Evolutionary conservation across 2,113 vertebrate genomes (phyloP).

Genomic region (Heterochromis multidens): DNA sequence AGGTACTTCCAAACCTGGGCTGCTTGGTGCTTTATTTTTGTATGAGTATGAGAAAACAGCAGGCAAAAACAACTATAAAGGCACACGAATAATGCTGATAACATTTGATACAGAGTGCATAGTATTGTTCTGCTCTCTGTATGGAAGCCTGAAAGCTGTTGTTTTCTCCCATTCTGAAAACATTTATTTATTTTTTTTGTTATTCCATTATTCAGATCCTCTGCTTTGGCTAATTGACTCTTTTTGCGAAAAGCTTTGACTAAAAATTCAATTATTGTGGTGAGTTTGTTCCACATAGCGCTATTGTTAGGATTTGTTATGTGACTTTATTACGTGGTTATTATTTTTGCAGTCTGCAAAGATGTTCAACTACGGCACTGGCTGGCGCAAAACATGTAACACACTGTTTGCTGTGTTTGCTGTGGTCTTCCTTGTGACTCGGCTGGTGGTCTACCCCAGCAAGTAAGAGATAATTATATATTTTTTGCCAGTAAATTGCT

Average conservation of each 20-base stretch:
- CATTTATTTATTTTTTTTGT: background rate
- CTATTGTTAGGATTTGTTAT: background rate
- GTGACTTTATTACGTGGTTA: background rate
- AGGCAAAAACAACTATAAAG: background rate
- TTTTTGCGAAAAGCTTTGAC: background rate
- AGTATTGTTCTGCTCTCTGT: background rate
- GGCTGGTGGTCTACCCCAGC: slow-evolving; percentile 83
- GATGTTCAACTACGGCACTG: slow-evolving; percentile 85
- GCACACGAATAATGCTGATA: background rate
- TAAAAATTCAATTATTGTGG: no score
- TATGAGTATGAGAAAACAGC: background rate
- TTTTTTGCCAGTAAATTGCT: background rate
- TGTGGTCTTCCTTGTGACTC: slow-evolving; percentile 80
- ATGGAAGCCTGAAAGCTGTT: background rate
- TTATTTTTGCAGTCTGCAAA: slow-evolving; percentile 79
- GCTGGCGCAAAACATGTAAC: slow-evolving; percentile 82
- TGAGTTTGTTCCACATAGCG: no score
- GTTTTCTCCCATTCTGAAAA: background rate
- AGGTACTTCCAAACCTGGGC: background rate
- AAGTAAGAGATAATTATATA: slow-evolving; percentile 71
- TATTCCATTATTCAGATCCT: background rate
- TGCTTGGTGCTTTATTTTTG: background rate
- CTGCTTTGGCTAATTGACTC: background rate
- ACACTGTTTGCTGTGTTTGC: slow-evolving; percentile 81
- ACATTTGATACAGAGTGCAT: background rate